Conservation (phyloP, 2,797 vertebrate species). For the Sebastes iracundus region DNA sequence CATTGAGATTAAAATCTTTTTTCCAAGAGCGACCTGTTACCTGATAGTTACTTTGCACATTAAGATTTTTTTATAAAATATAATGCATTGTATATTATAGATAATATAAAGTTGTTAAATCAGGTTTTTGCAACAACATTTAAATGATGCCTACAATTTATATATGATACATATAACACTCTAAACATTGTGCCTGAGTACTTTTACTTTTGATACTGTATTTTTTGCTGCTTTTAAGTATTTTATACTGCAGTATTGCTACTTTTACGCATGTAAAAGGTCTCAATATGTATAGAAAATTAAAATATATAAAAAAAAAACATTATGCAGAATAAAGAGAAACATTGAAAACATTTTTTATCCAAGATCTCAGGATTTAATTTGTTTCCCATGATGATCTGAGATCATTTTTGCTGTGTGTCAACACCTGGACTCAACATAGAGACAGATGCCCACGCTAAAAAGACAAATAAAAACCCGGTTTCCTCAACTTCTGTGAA, state of each 20-base stretch:
- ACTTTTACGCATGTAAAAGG: neutral
- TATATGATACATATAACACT: neutral
- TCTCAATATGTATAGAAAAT: neutral
- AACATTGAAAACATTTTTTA: neutral
- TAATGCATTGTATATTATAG: neutral
- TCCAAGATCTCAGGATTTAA: neutral
- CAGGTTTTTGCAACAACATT: neutral
- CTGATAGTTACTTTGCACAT: neutral
- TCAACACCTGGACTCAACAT: neutral
- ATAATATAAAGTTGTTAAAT: neutral
- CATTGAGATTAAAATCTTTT: too few relatives aligned
- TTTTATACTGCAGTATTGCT: neutral
- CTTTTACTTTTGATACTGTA: neutral
- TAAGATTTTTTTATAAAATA: neutral
- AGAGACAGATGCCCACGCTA: neutral
- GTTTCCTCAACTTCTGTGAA: conserved; percentile 1
- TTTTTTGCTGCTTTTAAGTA: neutral
- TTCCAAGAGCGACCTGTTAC: neutral
- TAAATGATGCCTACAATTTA: neutral
- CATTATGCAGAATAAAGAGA: neutral
- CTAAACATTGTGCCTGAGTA: neutral
- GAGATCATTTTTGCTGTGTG: neutral
- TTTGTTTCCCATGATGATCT: neutral
- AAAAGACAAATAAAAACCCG: neutral
- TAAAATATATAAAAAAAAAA: neutral